Percentiles rank a stretch among this genome's conserved stretches.
phyloP scores from a whole-genome alignment of 2,888 invertebrate species.

The Eilema depressum region DNA sequence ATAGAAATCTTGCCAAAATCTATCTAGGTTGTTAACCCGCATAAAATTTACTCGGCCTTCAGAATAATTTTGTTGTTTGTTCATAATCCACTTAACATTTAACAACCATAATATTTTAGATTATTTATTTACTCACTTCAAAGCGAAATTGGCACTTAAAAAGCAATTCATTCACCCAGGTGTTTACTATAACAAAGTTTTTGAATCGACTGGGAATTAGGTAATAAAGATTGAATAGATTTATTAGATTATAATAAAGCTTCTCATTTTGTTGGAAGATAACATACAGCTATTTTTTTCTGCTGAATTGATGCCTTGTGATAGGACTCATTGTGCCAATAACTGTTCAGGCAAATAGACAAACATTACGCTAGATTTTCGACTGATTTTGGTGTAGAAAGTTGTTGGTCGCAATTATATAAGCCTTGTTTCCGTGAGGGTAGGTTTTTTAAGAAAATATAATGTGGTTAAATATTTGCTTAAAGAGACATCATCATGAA shows the following conservation, averaged over 20 bases:
- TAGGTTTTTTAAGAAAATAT: conserved; percentile 5
- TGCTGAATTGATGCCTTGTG: conserved; percentile 32
- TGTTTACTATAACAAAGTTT: background rate
- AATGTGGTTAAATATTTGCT: background rate
- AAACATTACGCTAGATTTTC: conserved; percentile 56
- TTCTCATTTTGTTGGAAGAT: conserved; percentile 18
- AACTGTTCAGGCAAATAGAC: conserved; percentile 30
- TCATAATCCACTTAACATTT: background rate
- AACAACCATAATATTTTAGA: background rate
- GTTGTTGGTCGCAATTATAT: conserved; percentile 28
- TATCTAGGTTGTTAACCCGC: no score
- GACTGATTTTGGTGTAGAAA: conserved; percentile 67
- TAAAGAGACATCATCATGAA: background rate
- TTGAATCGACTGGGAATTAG: background rate
- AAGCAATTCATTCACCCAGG: background rate
- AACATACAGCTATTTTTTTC: background rate
- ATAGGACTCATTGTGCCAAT: conserved; percentile 43
- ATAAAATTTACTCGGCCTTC: no score
- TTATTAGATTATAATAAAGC: background rate
- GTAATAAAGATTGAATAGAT: no score
- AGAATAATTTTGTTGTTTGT: no score
- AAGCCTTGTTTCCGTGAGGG: background rate
- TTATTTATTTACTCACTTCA: background rate
- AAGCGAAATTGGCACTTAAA: background rate
- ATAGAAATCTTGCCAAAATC: no score